A percentile compares a stretch with the other conserved stretches of the same genome.
Evolutionary conservation across 1,140 invertebrate species (phyloP).

Genomic region (Copidosoma floridanum): DNA sequence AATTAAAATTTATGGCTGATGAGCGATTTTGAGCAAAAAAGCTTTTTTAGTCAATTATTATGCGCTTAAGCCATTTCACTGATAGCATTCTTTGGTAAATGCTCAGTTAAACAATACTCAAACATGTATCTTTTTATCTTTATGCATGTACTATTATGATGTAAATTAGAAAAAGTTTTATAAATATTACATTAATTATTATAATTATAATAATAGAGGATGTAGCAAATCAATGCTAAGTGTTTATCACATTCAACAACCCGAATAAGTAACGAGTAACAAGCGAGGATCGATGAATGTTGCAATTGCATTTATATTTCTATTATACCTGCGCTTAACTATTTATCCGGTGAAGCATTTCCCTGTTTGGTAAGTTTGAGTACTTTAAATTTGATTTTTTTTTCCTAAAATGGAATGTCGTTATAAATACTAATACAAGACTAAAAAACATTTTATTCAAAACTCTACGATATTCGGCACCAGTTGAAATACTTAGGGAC

Average conservation of each 20-base stretch:
- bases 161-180: neutral
- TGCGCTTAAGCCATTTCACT: too few species aligned
- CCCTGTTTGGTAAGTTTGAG: neutral
- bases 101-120: slow-evolving; percentile 3
- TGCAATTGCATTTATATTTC: neutral
- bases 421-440: slow-evolving; percentile 11
- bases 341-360: slow-evolving; percentile 1
- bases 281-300: slow-evolving; percentile 20
- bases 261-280: slow-evolving; percentile 15
- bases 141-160: neutral
- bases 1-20: too few species aligned
- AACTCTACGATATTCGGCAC: slow-evolving; percentile 21
- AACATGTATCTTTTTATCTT: neutral
- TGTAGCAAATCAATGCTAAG: slow-evolving; percentile 7
- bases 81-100: neutral
- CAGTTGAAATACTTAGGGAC: slow-evolving; percentile 22
- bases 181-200: neutral
- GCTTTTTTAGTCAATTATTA: too few species aligned
- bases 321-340: neutral
- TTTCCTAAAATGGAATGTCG: neutral
- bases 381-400: too few species aligned
- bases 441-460: slow-evolving; percentile 17
- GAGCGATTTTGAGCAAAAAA: too few species aligned
- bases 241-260: slow-evolving; percentile 21
- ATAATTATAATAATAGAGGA: slow-evolving; percentile 4